These are phyloP conservation scores for Peucedramus taeniatus DNA, from an alignment of 2,113 vertebrate genomes.

Conservation along the genomic window DNA sequence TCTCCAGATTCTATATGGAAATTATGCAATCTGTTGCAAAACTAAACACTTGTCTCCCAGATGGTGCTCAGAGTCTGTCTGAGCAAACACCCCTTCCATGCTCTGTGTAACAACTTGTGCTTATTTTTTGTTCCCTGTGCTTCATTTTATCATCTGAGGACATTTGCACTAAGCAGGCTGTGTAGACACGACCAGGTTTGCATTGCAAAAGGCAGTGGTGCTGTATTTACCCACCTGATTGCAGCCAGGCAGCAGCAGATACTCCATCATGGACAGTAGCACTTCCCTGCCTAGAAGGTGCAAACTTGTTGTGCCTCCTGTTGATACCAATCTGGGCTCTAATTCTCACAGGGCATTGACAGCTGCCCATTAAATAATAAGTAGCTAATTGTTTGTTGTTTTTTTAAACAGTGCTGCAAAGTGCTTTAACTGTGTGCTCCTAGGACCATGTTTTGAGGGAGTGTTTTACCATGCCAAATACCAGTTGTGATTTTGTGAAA, in stretches of 20 bases:
- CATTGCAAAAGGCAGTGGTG: constrained; percentile 23
- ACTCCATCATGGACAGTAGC: background rate
- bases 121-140: constrained; percentile 38
- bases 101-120: constrained; percentile 60
- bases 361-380: constrained; percentile 30
- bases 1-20: constrained; percentile 74
- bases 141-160: constrained; percentile 62
- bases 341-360: background rate
- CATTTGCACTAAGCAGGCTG: constrained; percentile 32
- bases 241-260: constrained; percentile 12
- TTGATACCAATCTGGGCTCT: background rate
- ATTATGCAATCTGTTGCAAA: constrained; percentile 80
- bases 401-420: background rate
- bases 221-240: constrained; percentile 2
- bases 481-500: background rate
- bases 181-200: constrained; percentile 21
- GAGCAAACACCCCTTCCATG: constrained; percentile 67
- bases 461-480: background rate
- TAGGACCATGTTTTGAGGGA: background rate
- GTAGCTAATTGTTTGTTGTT: background rate
- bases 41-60: constrained; percentile 75
- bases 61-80: constrained; percentile 72
- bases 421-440: no score
- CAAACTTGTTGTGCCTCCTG: background rate
- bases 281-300: background rate